Conservation (phyloP, 2,888 invertebrate genomes). For the Anorthoa munda region DNA sequence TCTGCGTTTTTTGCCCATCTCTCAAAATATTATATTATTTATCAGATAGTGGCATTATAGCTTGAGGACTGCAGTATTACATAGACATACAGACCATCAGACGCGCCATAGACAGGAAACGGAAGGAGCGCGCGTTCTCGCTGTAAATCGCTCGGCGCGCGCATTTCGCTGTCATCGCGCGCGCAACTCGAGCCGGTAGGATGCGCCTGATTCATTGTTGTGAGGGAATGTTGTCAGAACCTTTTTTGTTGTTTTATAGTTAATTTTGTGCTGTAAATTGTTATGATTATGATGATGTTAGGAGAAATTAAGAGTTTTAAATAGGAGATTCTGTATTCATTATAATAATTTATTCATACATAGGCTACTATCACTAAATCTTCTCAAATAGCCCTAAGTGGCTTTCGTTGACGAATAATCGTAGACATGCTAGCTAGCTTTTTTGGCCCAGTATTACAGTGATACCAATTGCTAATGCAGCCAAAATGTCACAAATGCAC, state of each 20-base stretch:
- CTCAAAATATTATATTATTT: too few species aligned
- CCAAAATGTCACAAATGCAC: too few species aligned
- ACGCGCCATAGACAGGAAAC: constrained; percentile 69
- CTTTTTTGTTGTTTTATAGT: not conserved
- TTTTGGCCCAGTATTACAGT: too few species aligned
- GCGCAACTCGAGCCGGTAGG: constrained; percentile 68
- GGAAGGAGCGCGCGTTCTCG: constrained; percentile 69
- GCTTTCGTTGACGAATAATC: too few species aligned
- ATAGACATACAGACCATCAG: constrained; percentile 59
- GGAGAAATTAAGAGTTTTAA: not conserved
- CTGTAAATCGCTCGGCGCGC: constrained; percentile 83
- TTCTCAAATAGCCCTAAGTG: too few species aligned
- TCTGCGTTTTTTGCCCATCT: too few species aligned
- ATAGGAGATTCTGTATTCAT: not conserved
- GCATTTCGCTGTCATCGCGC: constrained; percentile 80
- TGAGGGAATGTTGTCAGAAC: constrained; percentile 11
- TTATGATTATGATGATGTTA: too few species aligned
- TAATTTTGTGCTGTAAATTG: not conserved
- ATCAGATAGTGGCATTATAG: too few species aligned
- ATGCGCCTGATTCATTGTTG: constrained; percentile 65
- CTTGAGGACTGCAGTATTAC: not conserved
- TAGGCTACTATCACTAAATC: too few species aligned
- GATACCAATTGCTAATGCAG: too few species aligned
- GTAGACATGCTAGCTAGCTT: too few species aligned
- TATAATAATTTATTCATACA: too few species aligned